These are phyloP conservation scores for Heterodera filipjevi DNA, from an alignment of 2,888 invertebrate genomes.

Conservation along the genomic window DNA sequence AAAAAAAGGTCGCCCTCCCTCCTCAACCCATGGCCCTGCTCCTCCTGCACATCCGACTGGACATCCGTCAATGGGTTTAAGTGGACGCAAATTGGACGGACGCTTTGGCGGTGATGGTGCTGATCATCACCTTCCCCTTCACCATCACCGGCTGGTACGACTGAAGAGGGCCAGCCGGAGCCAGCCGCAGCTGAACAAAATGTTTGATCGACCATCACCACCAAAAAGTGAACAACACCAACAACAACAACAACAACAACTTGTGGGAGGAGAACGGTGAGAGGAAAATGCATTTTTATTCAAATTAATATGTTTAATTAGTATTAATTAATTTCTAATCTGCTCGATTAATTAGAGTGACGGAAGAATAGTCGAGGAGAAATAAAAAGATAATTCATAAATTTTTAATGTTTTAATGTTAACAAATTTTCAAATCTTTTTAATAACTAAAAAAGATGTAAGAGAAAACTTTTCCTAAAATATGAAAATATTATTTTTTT, in stretches of 20 bases:
- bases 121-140: background rate
- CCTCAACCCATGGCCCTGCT: background rate
- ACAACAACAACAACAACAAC: slow-evolving; percentile 2
- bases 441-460: too few species aligned
- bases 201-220: background rate
- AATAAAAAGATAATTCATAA: too few species aligned
- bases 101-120: background rate
- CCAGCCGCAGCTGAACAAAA: slow-evolving; percentile 21
- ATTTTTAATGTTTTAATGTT: too few species aligned
- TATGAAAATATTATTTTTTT: too few species aligned
- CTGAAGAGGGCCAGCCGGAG: slow-evolving; percentile 27
- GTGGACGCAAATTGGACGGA: slow-evolving; percentile 19
- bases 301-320: too few species aligned
- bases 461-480: too few species aligned
- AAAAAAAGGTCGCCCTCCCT: background rate
- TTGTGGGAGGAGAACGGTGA: background rate
- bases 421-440: too few species aligned
- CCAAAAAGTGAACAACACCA: background rate
- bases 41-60: background rate
- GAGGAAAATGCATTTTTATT: too few species aligned
- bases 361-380: too few species aligned
- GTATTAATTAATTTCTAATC: too few species aligned
- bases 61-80: slow-evolving; percentile 22
- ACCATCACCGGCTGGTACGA: background rate
- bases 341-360: too few species aligned